Conservation (phyloP, 2,113 vertebrate genomes). For the Himantopus leucocephalus region DNA sequence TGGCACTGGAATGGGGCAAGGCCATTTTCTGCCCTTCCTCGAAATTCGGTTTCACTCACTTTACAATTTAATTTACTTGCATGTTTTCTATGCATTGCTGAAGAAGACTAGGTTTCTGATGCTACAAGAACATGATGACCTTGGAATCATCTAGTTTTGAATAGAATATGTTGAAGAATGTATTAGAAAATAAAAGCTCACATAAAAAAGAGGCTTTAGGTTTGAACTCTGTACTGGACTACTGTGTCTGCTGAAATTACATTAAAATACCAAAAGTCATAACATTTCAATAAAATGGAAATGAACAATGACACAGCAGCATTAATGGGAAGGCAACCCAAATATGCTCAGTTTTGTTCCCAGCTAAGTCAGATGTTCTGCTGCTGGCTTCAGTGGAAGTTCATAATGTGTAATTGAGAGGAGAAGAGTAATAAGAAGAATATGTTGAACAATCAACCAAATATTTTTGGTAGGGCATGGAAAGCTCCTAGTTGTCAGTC, state of each 20-base stretch:
- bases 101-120: neutral
- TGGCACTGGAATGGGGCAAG: neutral
- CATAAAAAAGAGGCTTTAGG: neutral
- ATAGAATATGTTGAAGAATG: neutral
- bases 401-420: neutral
- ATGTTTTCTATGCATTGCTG: neutral
- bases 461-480: neutral
- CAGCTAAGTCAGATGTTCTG: neutral
- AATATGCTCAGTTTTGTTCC: neutral
- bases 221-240: neutral
- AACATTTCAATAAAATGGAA: neutral
- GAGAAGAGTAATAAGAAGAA: neutral
- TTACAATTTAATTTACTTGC: neutral
- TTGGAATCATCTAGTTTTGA: neutral
- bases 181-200: neutral
- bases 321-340: neutral
- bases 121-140: neutral
- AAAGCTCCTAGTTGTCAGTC: neutral
- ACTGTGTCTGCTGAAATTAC: neutral
- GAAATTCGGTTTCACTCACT: neutral
- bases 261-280: neutral
- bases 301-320: neutral
- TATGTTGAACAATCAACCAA: neutral
- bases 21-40: neutral
- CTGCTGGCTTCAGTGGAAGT: neutral